phyloP scores from a whole-genome alignment of 2,888 invertebrate species.

The Drosophila maculinotata region DNA sequence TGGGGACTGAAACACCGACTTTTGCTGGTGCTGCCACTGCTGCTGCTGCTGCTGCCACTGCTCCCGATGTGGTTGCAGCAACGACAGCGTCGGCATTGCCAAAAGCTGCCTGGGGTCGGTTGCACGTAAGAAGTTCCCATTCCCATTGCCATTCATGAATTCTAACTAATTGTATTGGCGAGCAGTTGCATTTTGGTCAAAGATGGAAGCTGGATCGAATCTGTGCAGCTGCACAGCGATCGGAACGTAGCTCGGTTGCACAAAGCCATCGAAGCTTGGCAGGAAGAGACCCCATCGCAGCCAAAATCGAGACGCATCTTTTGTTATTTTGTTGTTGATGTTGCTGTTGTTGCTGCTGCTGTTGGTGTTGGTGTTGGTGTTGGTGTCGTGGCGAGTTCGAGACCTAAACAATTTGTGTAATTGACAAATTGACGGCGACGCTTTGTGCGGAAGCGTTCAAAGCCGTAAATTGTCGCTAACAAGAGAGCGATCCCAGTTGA shows the following conservation, averaged over 20 bases:
- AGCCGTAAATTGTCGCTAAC: constrained; percentile 82
- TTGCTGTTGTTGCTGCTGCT: too few relatives aligned
- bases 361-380: constrained; percentile 21
- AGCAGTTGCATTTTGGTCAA: constrained; percentile 67
- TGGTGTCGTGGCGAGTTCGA: constrained; percentile 51
- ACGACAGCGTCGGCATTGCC: constrained; percentile 53
- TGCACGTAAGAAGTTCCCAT: constrained; percentile 37
- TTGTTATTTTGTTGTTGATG: constrained; percentile 40
- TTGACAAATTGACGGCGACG: constrained; percentile 84
- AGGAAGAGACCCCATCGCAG: constrained; percentile 56
- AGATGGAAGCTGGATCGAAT: constrained; percentile 68
- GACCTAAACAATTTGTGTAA: constrained; percentile 83
- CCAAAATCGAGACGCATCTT: constrained; percentile 57
- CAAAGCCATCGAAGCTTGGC: constrained; percentile 52
- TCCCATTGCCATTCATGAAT: constrained; percentile 77
- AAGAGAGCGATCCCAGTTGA: constrained; percentile 58
- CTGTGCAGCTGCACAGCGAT: constrained; percentile 80
- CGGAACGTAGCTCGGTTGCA: constrained; percentile 59
- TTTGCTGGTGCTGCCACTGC: constrained; percentile 23
- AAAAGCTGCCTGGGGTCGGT: constrained; percentile 68
- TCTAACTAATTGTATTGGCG: constrained; percentile 83
- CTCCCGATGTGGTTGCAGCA: constrained; percentile 10
- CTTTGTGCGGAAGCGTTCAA: constrained; percentile 81
- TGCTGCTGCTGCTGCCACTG: constrained; percentile 13
- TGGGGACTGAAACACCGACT: constrained; percentile 31